Evolutionary conservation across 2,797 vertebrate species (phyloP).

Genomic region (Thripadectes ignobilis): DNA sequence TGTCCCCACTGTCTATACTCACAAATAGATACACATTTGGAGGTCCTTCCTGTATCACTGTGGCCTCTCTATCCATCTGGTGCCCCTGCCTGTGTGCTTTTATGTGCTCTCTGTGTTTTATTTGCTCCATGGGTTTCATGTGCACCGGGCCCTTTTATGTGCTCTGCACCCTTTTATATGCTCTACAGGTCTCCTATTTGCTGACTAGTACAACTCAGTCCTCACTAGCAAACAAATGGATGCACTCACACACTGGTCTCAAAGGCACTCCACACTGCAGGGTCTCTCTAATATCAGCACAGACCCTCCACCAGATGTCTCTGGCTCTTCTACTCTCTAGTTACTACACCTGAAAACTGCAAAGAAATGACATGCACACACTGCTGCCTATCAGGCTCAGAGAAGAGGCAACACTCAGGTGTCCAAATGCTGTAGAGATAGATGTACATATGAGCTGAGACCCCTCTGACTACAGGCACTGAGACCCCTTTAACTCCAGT

Average conservation of each 20-base stretch:
- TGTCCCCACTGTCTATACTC: not conserved
- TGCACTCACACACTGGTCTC: not conserved
- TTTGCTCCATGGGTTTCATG: not conserved
- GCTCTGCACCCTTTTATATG: not conserved
- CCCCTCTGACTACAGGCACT: not conserved
- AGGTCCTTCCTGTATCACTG: not conserved
- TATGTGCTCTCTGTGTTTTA: no score
- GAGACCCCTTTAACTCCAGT: not conserved
- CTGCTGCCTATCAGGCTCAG: not conserved
- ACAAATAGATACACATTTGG: not conserved
- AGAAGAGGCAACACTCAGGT: not conserved
- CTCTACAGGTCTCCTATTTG: not conserved
- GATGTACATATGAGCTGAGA: not conserved
- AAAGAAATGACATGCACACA: not conserved
- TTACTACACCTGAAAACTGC: not conserved
- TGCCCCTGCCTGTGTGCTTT: not conserved
- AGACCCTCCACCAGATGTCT: fast-evolving
- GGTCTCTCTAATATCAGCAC: not conserved
- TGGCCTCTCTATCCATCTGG: not conserved
- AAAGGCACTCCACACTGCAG: not conserved
- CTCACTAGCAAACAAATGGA: not conserved
- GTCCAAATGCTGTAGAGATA: not conserved
- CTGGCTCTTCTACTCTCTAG: not conserved
- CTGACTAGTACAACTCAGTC: not conserved
- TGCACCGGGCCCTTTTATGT: not conserved